Evolutionary conservation across 2,888 invertebrate species (phyloP), one percentile per base, ranked within the genome.

Genomic region (Synergus gifuensis): DNA sequence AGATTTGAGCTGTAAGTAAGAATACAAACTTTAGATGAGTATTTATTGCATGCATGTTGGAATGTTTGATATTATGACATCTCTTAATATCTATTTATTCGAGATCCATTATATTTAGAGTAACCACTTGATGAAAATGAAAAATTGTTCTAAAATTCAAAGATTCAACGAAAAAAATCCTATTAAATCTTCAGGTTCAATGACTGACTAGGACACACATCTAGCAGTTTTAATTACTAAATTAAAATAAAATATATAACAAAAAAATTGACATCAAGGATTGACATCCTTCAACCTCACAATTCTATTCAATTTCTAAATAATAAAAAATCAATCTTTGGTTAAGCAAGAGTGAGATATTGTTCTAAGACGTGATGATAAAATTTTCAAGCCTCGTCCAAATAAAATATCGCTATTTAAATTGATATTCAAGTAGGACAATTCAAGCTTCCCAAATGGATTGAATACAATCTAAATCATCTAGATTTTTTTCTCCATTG

Each of bases 141-240:
- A 14, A 62, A 22, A 22, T 36, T 36, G 49, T 54, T 54, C 73
- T 73, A 36, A 77, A 77, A 64, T 49, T 63, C 18, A 63, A 78
- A 88, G 81, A 87, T 9, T 58, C 9, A 58, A 18, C 54, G 18
- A 8, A 58, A 58, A 58, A 58, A 3, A 9, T 18, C 9, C 54
- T 58, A 18, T 18, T 18, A 18, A 58, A 58, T 18, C 54, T 58
- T 18, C 54, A 9, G n/a, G 85, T 88, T 87, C 82, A 84, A 87
- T 90, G 87, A 87, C 88, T 90, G 91, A 91, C 90, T 91, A 91
- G 90, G 89, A 88, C 89, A 89, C 89, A 89, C 88, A 89, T 62
- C 60, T 62, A 62, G 60, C 62, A 62, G 22, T 62, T 62, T 7
- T 28, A 62, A 62, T 62, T 22, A 28, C 62, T 62, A 62, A 12